phyloP scores from a whole-genome alignment of 2,113 vertebrate genomes.

The Salvelinus sp. region DNA sequence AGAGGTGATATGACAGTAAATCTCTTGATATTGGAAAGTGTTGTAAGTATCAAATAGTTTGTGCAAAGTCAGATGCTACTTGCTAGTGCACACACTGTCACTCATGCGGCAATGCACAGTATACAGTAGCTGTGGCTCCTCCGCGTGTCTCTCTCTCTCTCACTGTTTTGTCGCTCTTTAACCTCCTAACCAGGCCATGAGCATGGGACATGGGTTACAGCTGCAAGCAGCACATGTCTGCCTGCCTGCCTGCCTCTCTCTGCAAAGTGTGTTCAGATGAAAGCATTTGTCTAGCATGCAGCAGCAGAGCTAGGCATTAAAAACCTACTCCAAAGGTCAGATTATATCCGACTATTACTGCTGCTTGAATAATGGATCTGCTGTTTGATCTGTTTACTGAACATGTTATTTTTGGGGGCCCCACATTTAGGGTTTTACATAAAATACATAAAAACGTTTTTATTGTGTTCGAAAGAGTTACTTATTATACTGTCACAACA shows the following conservation, averaged over 20 bases:
- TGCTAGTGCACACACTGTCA: no score
- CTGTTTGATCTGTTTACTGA: slow-evolving; percentile 59
- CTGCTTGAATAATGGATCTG: slow-evolving; percentile 58
- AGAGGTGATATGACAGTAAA: no score
- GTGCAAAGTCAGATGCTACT: no score
- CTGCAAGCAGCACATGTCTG: slow-evolving; percentile 68
- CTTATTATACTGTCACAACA: slow-evolving; percentile 19
- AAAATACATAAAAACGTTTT: slow-evolving; percentile 54
- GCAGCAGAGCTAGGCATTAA: slow-evolving; percentile 46
- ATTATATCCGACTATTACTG: slow-evolving; percentile 66
- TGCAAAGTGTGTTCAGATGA: slow-evolving; percentile 74
- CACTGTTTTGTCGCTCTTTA: slow-evolving; percentile 60
- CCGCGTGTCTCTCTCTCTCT: slow-evolving; percentile 10
- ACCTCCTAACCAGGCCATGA: slow-evolving; percentile 67
- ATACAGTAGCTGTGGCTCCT: background rate
- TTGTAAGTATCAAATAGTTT: no score
- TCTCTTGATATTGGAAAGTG: no score
- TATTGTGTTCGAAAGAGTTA: slow-evolving; percentile 42
- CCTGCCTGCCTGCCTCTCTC: slow-evolving; percentile 7
- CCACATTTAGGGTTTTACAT: slow-evolving; percentile 42
- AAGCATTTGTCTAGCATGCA: slow-evolving; percentile 61
- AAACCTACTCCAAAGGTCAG: slow-evolving; percentile 67
- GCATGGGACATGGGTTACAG: slow-evolving; percentile 68
- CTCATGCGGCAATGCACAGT: no score
- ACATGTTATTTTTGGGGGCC: slow-evolving; percentile 39